Percentiles rank a stretch among this genome's conserved stretches.
These are phyloP conservation scores for Microtus ochrogaster DNA, from an alignment of 2,113 vertebrate species.

Conservation along the genomic window DNA sequence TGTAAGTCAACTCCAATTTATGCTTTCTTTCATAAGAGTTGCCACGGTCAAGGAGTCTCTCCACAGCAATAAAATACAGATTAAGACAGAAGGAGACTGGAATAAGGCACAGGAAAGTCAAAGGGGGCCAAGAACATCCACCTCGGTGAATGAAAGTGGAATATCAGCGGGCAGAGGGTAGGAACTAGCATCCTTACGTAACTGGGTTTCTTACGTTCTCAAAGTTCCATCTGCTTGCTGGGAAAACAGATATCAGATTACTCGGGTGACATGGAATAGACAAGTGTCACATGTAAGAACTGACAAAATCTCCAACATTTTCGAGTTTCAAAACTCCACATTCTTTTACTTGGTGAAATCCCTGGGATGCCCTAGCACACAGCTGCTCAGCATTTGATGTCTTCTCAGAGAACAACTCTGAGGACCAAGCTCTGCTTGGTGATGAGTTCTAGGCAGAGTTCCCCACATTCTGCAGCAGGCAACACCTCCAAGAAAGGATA, in stretches of 20 bases:
- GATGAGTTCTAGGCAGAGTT: background rate
- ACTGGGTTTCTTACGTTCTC: background rate
- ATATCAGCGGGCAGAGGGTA: fast-evolving
- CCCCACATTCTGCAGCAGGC: background rate
- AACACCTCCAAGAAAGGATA: background rate
- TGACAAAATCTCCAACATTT: background rate
- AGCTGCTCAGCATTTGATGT: background rate
- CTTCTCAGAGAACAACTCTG: background rate
- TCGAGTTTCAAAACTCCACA: background rate
- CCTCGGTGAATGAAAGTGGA: fast-evolving
- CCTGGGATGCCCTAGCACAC: background rate
- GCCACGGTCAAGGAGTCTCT: background rate
- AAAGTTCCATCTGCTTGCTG: background rate
- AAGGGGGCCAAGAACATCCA: background rate
- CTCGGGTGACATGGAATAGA: background rate
- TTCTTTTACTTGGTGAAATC: background rate
- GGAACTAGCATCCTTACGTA: background rate
- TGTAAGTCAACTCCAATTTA: background rate
- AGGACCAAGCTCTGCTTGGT: background rate
- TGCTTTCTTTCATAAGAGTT: background rate
- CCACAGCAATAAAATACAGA: background rate
- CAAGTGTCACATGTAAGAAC: too few species aligned
- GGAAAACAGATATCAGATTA: background rate
- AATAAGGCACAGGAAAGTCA: fast-evolving
- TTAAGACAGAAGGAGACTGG: background rate